phyloP scores from a whole-genome alignment of 2,797 vertebrate species.

The Periparus ater region DNA sequence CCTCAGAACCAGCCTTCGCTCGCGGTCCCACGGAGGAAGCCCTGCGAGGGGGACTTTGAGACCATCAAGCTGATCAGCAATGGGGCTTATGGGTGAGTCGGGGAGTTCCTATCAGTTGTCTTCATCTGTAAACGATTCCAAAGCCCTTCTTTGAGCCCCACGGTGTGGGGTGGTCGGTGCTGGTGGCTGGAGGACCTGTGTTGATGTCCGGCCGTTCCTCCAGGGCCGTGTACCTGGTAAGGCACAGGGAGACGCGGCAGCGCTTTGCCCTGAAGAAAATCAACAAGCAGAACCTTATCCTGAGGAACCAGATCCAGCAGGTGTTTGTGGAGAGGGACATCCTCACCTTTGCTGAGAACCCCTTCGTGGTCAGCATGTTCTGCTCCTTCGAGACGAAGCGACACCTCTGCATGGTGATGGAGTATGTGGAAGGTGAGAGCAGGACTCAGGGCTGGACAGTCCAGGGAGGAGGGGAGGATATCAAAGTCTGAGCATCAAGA shows the following conservation, averaged over 20 bases:
- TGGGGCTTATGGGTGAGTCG: constrained; percentile 92
- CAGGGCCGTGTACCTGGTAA: constrained; percentile 93
- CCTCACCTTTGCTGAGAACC: constrained; percentile 96
- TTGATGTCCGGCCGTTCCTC: background rate
- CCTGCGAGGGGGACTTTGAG: constrained; percentile 93
- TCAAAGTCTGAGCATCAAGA: background rate
- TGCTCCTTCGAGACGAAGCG: constrained; percentile 95
- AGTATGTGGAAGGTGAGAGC: constrained; percentile 93
- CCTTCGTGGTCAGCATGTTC: constrained; percentile 98
- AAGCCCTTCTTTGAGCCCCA: background rate
- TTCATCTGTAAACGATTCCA: background rate
- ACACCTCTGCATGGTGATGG: constrained; percentile 99
- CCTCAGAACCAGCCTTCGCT: constrained; percentile 58
- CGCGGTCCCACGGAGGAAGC: constrained; percentile 85
- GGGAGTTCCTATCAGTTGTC: background rate
- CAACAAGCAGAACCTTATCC: constrained; percentile 96
- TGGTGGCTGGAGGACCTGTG: background rate
- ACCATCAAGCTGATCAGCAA: constrained; percentile 98
- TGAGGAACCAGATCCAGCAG: constrained; percentile 98
- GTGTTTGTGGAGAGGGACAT: constrained; percentile 97
- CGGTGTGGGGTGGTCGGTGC: fast-evolving
- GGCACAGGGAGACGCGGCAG: constrained; percentile 92
- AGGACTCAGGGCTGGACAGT: fast-evolving
- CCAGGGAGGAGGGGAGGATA: background rate
- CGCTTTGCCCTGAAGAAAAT: constrained; percentile 99